These are phyloP conservation scores for Imbricaverruca yamaguchii DNA, from an alignment of 2,888 invertebrate species.

Conservation along the genomic window DNA sequence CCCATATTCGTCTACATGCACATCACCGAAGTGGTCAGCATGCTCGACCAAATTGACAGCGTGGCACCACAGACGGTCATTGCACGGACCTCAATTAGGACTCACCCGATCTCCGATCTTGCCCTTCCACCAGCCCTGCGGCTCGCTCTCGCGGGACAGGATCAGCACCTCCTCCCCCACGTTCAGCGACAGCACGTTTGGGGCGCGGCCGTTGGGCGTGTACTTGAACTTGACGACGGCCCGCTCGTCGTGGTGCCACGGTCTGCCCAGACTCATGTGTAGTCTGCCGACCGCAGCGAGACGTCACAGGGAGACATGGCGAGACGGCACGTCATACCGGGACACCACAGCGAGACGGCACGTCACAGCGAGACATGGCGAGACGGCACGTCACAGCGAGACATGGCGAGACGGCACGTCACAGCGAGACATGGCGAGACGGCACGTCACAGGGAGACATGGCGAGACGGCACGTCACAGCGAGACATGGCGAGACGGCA, in stretches of 20 bases:
- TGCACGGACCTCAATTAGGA: neutral
- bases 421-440: no score
- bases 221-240: constrained; percentile 30
- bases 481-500: no score
- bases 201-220: constrained; percentile 21
- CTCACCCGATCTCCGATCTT: constrained; percentile 30
- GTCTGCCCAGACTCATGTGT: neutral
- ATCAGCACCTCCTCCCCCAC: constrained; percentile 31
- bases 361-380: no score
- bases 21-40: no score
- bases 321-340: no score
- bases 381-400: no score
- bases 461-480: neutral
- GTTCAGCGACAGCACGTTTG: constrained; percentile 29
- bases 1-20: no score
- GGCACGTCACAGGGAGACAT: no score
- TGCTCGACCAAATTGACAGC: no score
- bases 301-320: no score
- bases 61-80: no score
- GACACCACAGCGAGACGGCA: neutral
- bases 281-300: neutral
- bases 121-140: constrained; percentile 34
- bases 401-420: neutral
- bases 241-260: constrained; percentile 25
- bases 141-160: constrained; percentile 30